These are phyloP conservation scores for Apis cerana DNA, from an alignment of 1,140 invertebrate species.

Conservation along the genomic window DNA sequence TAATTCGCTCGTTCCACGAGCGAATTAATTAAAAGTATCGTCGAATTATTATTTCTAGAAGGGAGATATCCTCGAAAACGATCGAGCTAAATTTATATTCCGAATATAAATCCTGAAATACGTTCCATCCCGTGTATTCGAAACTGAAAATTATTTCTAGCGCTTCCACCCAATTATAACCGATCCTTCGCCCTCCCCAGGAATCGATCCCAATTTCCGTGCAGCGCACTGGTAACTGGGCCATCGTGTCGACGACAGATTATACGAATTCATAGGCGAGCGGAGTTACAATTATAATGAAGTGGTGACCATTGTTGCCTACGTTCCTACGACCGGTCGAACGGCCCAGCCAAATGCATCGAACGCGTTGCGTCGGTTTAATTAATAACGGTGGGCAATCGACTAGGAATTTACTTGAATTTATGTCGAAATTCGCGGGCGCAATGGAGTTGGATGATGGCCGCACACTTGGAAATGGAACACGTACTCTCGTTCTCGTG, in stretches of 20 bases:
- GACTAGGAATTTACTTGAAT: slow-evolving; percentile 42
- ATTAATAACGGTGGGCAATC: slow-evolving; percentile 34
- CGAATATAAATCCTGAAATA: too few relatives aligned
- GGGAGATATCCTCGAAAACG: too few relatives aligned
- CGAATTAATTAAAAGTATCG: too few relatives aligned
- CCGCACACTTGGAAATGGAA: background rate
- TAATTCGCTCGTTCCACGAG: too few relatives aligned
- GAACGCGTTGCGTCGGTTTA: slow-evolving; percentile 18
- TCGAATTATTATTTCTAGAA: too few relatives aligned
- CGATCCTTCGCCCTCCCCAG: background rate
- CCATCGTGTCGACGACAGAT: slow-evolving; percentile 15
- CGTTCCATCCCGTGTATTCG: background rate
- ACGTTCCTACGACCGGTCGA: slow-evolving; percentile 17
- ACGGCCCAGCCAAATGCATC: slow-evolving; percentile 5
- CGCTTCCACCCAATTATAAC: background rate
- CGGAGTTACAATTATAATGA: slow-evolving; percentile 23
- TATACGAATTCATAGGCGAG: background rate
- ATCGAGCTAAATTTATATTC: too few relatives aligned
- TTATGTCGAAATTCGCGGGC: slow-evolving; percentile 24
- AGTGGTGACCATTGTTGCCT: slow-evolving; percentile 16
- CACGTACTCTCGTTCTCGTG: background rate
- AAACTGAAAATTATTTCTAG: background rate
- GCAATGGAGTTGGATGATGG: background rate
- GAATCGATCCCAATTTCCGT: background rate
- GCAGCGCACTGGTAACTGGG: background rate